Base-by-base conservation (phyloP, 2,888 invertebrate genomes). In the Cantharis flavilabris region DNA sequence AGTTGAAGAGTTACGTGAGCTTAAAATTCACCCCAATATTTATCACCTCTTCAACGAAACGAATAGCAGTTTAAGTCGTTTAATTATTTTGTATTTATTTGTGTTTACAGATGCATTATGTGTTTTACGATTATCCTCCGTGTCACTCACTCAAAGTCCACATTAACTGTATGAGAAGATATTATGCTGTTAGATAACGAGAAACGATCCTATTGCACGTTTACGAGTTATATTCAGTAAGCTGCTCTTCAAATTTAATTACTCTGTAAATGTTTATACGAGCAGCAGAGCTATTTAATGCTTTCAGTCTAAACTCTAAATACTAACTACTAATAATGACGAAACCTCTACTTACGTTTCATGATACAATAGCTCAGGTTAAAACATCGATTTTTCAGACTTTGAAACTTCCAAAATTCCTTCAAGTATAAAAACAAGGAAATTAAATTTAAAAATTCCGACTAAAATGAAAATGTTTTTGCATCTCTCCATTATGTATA, bases 171-270 rank as follows among this genome's bases (percentile, higher is more conserved):
- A 49, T 49, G 49, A 49, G 49, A 49, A 49, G 63, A 70, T 77
- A 77, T 77, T 75, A 71, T 72, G 65, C 33, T 74, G 69, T 69
- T 49, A 69, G 74, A 72, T 77, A 77, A 77, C 77, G 69, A 77
- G 72, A 71, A 28, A n/a, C 30, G 69, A 73, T 77, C 69, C 69
- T 33, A 71, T 67, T 28, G 62, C 33, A 4, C 33, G 69, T 77
- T 77, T 74, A 73, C 62, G 69, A 71, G 71, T 73, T 70, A 70
- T 70, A 70, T 71, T 70, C 30, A 72, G 63, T 64, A 74, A 72
- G 69, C 72, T 75, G 69, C 75, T 62, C 72, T 77, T 65, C 62
- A 77, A 67, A 75, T 75, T 74, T 77, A 77, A 75, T 77, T 77
- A 77, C 72, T 69, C 62, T 75, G 71, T 77, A 75, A 75, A 65